A percentile compares a stretch with the other conserved stretches of the same genome.
These are phyloP conservation scores for Lysiphlebus fabarum DNA, from an alignment of 1,140 invertebrate genomes.

Conservation along the genomic window DNA sequence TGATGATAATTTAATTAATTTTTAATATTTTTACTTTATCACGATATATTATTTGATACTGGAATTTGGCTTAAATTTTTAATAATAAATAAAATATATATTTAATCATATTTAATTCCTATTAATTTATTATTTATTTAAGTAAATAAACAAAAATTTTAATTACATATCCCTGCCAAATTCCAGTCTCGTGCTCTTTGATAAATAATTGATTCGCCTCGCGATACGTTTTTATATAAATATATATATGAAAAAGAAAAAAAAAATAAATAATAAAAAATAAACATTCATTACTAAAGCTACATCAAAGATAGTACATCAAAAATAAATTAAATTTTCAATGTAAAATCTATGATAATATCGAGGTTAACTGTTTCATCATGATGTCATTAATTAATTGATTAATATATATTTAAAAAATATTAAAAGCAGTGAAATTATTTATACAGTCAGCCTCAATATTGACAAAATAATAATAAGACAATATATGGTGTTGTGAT, in stretches of 20 bases:
- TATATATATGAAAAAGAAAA: constrained; percentile 20
- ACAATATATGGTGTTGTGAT: constrained; percentile 24
- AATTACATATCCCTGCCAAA: constrained; percentile 37
- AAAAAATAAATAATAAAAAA: constrained; percentile 32
- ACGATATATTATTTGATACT: constrained; percentile 26
- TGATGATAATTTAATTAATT: constrained; percentile 1
- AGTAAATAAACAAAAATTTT: neutral
- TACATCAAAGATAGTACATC: constrained; percentile 47
- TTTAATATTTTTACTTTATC: neutral
- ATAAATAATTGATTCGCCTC: constrained; percentile 55
- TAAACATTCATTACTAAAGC: constrained; percentile 48
- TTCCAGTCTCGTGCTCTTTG: constrained; percentile 54
- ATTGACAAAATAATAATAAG: constrained; percentile 33
- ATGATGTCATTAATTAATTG: constrained; percentile 16
- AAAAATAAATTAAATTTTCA: constrained; percentile 46
- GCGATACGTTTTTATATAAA: constrained; percentile 4
- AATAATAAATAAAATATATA: constrained; percentile 12
- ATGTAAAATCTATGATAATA: constrained; percentile 44
- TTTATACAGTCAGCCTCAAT: constrained; percentile 39
- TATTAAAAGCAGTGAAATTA: neutral
- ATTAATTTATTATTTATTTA: neutral
- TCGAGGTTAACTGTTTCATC: constrained; percentile 40
- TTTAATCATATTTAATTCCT: neutral
- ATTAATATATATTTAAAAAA: neutral
- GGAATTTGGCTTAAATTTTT: constrained; percentile 33